Evolutionary conservation across 2,888 invertebrate genomes (phyloP), one percentile per base, ranked within the genome.

Genomic region (Lucinisca nassula): DNA sequence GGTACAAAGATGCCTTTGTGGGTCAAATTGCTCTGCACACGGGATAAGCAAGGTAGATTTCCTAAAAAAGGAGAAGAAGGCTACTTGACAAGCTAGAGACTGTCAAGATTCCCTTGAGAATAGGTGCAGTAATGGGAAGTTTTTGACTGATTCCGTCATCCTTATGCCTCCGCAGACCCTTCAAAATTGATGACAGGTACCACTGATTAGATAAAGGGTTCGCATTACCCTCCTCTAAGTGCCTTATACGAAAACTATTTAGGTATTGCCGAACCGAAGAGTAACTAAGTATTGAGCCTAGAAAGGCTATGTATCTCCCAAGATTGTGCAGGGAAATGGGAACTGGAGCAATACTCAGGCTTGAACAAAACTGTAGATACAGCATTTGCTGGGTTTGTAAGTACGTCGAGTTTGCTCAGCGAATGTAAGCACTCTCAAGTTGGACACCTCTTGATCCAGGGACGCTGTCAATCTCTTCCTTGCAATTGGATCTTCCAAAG

Each of bases 231-330:
- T 17, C 32, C 4, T 55, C 51, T 0, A 51, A 3, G 55, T 76
- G 76, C 35, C 51, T n/a, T 10, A 55, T 24, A 21, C 55, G 51
- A 2, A 76, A 32, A 1, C 51, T 21, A 76, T 76, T 76, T 0
- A 76, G 35, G 24, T 76, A 76, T n/a, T 76, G 76, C n/a, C 49
- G 51, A 51, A 75, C 30, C 21, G 17, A n/a, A n/a, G n/a, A n/a
- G n/a, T n/a, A n/a, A n/a, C n/a, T n/a, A n/a, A 49, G 49, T 30
- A 8, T 8, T 30, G 51, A 27, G 3, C 27, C 27, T 27, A 61
- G 21, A 24, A 61, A 30, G 27, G 61, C 61, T 17, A 61, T 30
- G 17, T 61, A 61, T 3, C 61, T 24, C 24, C 61, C 61, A 8
- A 61, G 30, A 30, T 61, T 30, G 30, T 4, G 4, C 3, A 30